phyloP scores from a whole-genome alignment of 2,797 vertebrate species.

The Cynodonichthys magdalenae region DNA sequence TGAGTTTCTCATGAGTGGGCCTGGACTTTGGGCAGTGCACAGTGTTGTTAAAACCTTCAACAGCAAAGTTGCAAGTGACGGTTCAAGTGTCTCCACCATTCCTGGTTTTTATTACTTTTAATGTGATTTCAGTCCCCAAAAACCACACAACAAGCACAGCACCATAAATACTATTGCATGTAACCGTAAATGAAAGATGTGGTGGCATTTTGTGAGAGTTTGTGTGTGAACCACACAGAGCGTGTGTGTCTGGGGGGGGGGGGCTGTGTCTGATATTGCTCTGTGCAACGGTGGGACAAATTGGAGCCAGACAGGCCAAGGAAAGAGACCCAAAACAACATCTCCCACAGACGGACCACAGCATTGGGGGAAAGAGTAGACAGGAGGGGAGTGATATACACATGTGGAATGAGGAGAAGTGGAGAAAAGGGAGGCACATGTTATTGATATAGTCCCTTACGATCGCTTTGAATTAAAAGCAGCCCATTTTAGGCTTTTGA shows the following conservation, averaged over 20 bases:
- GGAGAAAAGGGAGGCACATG: constrained; percentile 68
- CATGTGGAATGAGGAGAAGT: constrained; percentile 66
- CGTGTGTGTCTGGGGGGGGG: constrained; percentile 56
- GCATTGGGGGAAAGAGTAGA: constrained; percentile 56
- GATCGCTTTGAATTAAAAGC: constrained; percentile 67
- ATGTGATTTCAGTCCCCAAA: neutral
- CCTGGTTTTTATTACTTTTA: neutral
- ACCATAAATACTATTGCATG: neutral
- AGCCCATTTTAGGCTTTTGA: constrained; percentile 65
- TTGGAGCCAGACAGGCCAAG: constrained; percentile 84
- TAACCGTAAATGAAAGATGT: constrained; percentile 2
- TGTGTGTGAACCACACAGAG: constrained; percentile 67
- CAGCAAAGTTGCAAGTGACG: constrained; percentile 8
- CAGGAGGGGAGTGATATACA: constrained; percentile 49
- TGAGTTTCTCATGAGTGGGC: constrained; percentile 29
- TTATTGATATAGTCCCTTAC: constrained; percentile 72
- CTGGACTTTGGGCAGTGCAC: constrained; percentile 10
- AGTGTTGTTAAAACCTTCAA: constrained; percentile 1
- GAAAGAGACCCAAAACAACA: constrained; percentile 81
- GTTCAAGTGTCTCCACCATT: neutral
- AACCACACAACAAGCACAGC: neutral
- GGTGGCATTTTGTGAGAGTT: constrained; percentile 19
- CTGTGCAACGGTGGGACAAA: constrained; percentile 81
- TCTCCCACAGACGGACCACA: constrained; percentile 80
- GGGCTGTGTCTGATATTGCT: constrained; percentile 78